These are phyloP conservation scores for Macropodus opercularis DNA, from an alignment of 2,797 vertebrate genomes.

Conservation along the genomic window DNA sequence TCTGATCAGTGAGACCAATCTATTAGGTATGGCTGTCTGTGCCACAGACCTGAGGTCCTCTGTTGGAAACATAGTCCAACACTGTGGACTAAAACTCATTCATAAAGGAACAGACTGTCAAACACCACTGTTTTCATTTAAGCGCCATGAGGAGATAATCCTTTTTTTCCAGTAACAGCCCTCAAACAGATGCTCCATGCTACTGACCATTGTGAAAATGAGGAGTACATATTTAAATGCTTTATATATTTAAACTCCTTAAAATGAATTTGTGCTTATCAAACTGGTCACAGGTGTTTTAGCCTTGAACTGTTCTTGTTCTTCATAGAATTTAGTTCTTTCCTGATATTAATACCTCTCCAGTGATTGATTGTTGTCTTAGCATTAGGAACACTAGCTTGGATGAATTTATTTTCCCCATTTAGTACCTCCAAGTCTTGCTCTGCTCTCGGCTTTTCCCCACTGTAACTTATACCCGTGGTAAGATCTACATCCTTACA, in stretches of 20 bases:
- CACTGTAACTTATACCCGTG: conserved; percentile 83
- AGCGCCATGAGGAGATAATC: conserved; percentile 66
- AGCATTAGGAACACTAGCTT: conserved; percentile 28
- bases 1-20: conserved; percentile 81
- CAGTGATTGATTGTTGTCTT: too few species aligned
- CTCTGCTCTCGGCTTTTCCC: conserved; percentile 60
- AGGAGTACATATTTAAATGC: too few species aligned
- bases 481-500: conserved; percentile 74
- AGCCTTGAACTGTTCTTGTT: conserved; percentile 17
- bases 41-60: conserved; percentile 44
- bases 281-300: neutral
- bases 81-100: conserved; percentile 61
- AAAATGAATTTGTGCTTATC: conserved; percentile 4
- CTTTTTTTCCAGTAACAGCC: conserved; percentile 51
- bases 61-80: conserved; percentile 41
- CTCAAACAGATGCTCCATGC: conserved; percentile 68
- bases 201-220: conserved; percentile 45
- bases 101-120: conserved; percentile 68
- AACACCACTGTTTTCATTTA: conserved; percentile 55
- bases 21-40: conserved; percentile 77
- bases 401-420: conserved; percentile 47
- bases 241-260: too few species aligned
- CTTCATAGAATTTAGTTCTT: conserved; percentile 15
- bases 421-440: conserved; percentile 42
- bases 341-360: conserved; percentile 7